Evolutionary conservation across 2,888 invertebrate species (phyloP).

Genomic region (Flabesymbios commensalis): DNA sequence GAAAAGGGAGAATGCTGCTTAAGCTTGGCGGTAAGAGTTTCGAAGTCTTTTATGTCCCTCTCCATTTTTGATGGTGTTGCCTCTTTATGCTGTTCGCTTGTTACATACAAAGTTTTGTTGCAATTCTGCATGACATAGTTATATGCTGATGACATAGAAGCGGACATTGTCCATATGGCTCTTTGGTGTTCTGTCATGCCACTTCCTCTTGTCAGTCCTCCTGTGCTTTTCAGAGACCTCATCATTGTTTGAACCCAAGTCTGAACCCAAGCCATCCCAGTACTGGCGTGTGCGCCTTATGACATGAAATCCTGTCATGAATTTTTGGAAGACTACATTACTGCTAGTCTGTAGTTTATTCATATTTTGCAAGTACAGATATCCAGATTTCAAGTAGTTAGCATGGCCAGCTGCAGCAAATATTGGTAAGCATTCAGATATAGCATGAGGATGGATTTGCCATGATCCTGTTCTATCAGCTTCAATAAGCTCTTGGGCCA

Average conservation of each 20-base stretch:
- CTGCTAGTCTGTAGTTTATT: constrained; percentile 6
- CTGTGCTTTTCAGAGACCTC: constrained; percentile 26
- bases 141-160: constrained; percentile 18
- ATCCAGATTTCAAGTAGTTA: constrained; percentile 27
- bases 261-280: constrained; percentile 25
- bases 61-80: constrained; percentile 15
- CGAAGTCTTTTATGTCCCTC: constrained; percentile 22
- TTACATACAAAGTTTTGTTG: constrained; percentile 10
- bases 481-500: constrained; percentile 14
- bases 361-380: constrained; percentile 23
- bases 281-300: constrained; percentile 20
- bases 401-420: constrained; percentile 23
- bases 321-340: constrained; percentile 14
- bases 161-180: constrained; percentile 25
- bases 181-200: constrained; percentile 26
- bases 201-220: not conserved
- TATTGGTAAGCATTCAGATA: constrained; percentile 18
- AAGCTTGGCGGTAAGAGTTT: too few species aligned
- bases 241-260: constrained; percentile 29
- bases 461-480: constrained; percentile 27
- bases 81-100: constrained; percentile 31
- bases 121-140: constrained; percentile 28
- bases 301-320: constrained; percentile 14
- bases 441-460: constrained; percentile 15
- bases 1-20: too few species aligned